Conservation (phyloP, 1,140 invertebrate species). For the Drosophila baimaii region DNA sequence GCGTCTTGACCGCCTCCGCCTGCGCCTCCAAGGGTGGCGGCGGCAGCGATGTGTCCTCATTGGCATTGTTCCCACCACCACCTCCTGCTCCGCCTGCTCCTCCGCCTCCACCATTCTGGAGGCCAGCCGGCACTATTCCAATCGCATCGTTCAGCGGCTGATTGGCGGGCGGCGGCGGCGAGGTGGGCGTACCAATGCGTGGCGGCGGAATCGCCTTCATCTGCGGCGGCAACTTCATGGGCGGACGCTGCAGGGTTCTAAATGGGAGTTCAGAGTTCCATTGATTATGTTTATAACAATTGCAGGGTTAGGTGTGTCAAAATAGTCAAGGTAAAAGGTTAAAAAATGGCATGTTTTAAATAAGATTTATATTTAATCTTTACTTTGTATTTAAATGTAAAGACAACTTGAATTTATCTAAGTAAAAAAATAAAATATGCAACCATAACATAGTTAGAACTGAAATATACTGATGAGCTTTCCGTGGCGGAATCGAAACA, state of each 20-base stretch:
- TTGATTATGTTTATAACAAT: background rate
- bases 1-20: constrained; percentile 48
- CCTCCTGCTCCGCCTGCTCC: constrained; percentile 19
- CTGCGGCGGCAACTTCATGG: constrained; percentile 83
- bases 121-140: constrained; percentile 23
- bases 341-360: too few species aligned
- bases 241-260: constrained; percentile 81
- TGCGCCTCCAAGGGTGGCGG: constrained; percentile 69
- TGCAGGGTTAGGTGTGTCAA: background rate
- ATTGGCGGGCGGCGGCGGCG: constrained; percentile 64
- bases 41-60: constrained; percentile 72
- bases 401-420: too few species aligned
- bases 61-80: constrained; percentile 12
- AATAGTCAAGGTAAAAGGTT: background rate
- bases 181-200: constrained; percentile 81
- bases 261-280: background rate
- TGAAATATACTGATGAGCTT: too few species aligned
- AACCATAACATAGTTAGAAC: too few species aligned
- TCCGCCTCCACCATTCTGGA: constrained; percentile 52
- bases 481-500: too few species aligned
- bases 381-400: too few species aligned
- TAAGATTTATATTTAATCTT: too few species aligned
- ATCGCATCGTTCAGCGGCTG: constrained; percentile 45
- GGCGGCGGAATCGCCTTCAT: constrained; percentile 84
- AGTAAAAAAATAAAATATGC: too few species aligned